Evolutionary conservation across 1,140 invertebrate species (phyloP), one percentile per base, ranked within the genome.

Genomic region (Drosophila elegans): DNA sequence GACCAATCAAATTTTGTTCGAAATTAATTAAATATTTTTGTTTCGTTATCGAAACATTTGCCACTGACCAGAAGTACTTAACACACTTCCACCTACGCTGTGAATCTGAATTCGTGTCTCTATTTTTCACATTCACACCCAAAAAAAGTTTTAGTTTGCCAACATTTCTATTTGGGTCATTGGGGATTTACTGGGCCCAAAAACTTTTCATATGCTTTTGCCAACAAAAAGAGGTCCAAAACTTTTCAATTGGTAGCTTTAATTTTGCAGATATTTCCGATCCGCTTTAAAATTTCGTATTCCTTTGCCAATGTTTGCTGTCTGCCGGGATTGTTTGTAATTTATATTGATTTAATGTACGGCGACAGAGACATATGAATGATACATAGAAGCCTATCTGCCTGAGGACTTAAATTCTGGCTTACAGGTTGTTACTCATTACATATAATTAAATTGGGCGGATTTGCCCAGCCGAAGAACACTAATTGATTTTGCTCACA

Each of bases 131-230:
- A 69, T 41, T 55, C 41, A 41, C 67, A 56, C 52, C 52, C 39
- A 27, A 39, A 9, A 56, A 44, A 69, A 41, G 27, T 56, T 71
- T 48, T 36, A 27, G 63, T 38, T 39, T 21, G 27, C 42, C 53
- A 49, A 39, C 64, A 69, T 46, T 71, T 69, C 44, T 39, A 69
- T 71, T 69, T 49, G 29, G 67, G 51, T 57, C 51, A 69, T 69
- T 69, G 67, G 64, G 42, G 51, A 69, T 55, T 69, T 69, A 68
- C 41, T 36, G 62, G 25, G 32, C 25, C 32, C 38, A 9, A 68
- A 25, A 69, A 53, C 16, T 69, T 54, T 69, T 27, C 63, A 67
- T 67, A 67, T 63, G 63, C 57, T 42, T 62, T 51, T 63, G 57
- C 63, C 44, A 44, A 42, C 3, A 3, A 34, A 41, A 39, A 16